These are phyloP conservation scores for Virgularia gustaviana DNA, from an alignment of 92 coral and sea anemone genomes.

Conservation along the genomic window DNA sequence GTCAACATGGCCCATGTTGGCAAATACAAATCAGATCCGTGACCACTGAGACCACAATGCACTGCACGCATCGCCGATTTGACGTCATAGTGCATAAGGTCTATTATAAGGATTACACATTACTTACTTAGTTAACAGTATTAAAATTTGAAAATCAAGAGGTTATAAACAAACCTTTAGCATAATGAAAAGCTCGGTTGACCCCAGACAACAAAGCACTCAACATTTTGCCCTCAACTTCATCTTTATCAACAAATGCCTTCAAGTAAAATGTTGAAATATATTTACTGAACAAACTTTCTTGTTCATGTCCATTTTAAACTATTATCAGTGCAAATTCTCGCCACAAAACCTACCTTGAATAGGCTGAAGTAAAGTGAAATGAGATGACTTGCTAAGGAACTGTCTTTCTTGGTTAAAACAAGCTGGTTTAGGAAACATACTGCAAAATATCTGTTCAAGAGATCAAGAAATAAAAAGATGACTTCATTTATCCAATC, in stretches of 20 bases:
- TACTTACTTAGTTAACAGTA: not conserved
- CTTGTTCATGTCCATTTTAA: no score
- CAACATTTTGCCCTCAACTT: conserved; percentile 85
- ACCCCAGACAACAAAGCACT: conserved; percentile 95
- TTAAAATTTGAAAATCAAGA: not conserved
- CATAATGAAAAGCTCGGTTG: conserved; percentile 90
- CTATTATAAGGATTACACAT: not conserved
- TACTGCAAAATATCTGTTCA: conserved; percentile 78
- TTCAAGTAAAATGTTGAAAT: conserved; percentile 19
- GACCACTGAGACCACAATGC: no score
- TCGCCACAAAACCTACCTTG: conserved; percentile 56
- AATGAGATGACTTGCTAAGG: conserved; percentile 78
- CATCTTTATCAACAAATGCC: conserved; percentile 85
- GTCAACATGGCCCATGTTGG: no score
- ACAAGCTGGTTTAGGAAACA: conserved; percentile 91
- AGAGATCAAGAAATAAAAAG: not conserved
- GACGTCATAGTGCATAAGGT: not conserved
- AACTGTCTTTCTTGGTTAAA: conserved; percentile 66
- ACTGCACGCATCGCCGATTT: no score
- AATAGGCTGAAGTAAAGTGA: conserved; percentile 88
- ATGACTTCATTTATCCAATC: not conserved
- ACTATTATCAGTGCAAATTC: not conserved
- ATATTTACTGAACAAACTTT: no score
- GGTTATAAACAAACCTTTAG: conserved; percentile 66
- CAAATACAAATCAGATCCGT: no score